These are phyloP conservation scores for Semibalanus balanoides DNA, from an alignment of 1,140 invertebrate species.

Conservation along the genomic window DNA sequence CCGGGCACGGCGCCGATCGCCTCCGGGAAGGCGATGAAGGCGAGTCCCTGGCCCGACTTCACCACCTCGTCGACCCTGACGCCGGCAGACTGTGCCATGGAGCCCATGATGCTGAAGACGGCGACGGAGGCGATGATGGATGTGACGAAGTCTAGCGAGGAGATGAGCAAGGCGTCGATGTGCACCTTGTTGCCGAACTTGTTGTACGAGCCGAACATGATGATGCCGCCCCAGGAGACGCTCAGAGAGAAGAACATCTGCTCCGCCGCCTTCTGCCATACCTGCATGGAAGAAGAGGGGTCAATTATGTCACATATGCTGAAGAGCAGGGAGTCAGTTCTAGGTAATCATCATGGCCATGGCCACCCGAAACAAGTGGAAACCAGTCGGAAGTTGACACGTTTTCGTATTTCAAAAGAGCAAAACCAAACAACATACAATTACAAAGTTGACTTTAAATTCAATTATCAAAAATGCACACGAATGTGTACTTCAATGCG, in stretches of 20 bases:
- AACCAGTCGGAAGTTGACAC: no score
- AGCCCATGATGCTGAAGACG: conserved; percentile 33
- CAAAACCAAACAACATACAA: no score
- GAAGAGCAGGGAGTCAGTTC: no score
- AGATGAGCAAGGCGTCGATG: conserved; percentile 32
- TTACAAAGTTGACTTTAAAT: no score
- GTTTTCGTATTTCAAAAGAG: no score
- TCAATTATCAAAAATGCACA: no score
- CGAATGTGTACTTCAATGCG: no score
- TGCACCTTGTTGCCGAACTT: conserved; percentile 33
- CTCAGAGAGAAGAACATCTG: conserved; percentile 38
- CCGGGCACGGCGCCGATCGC: conserved; percentile 64
- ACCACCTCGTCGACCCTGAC: conserved; percentile 35
- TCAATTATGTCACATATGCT: no score
- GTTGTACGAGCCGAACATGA: conserved; percentile 38
- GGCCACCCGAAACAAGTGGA: no score
- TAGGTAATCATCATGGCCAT: no score
- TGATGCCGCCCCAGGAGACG: conserved; percentile 35
- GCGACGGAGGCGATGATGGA: conserved; percentile 32
- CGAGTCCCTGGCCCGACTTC: conserved; percentile 53
- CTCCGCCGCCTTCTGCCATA: conserved; percentile 34
- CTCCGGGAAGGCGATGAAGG: conserved; percentile 71
- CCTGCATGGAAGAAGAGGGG: conserved; percentile 20
- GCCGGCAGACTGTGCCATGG: conserved; percentile 26
- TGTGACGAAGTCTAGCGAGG: conserved; percentile 30